Conservation (phyloP, 2,888 invertebrate genomes). For the Callosobruchus maculatus region DNA sequence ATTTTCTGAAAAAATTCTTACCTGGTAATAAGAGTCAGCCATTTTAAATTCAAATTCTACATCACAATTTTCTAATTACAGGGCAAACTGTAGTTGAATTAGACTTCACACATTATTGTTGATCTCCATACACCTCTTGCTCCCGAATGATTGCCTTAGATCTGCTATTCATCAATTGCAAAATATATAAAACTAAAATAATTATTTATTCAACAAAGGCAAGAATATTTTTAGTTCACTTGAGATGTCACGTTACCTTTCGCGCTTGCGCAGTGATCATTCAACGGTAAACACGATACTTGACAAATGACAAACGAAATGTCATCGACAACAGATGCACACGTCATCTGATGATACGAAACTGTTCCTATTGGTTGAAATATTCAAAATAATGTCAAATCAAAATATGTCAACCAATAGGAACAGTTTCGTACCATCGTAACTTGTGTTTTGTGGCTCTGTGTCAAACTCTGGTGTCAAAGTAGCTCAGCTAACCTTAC, state of each 20-base stretch:
- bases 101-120: background rate
- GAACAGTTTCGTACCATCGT: no score
- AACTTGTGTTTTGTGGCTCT: no score
- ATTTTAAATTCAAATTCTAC: slow-evolving; percentile 50
- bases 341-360: no score
- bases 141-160: background rate
- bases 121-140: background rate
- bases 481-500: no score
- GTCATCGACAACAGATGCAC: background rate
- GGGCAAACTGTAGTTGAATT: background rate
- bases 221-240: background rate
- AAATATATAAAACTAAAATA: background rate
- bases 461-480: no score
- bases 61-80: slow-evolving; percentile 10
- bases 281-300: background rate
- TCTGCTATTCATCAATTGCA: background rate
- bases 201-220: background rate
- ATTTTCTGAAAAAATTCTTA: slow-evolving; percentile 30
- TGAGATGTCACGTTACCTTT: background rate
- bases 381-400: no score
- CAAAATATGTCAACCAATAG: no score
- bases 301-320: background rate
- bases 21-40: slow-evolving; percentile 66
- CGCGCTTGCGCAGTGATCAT: background rate
- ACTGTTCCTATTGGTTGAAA: no score